Evolutionary conservation across 2,797 vertebrate species (phyloP).

Genomic region (Bradypodion pumilum): DNA sequence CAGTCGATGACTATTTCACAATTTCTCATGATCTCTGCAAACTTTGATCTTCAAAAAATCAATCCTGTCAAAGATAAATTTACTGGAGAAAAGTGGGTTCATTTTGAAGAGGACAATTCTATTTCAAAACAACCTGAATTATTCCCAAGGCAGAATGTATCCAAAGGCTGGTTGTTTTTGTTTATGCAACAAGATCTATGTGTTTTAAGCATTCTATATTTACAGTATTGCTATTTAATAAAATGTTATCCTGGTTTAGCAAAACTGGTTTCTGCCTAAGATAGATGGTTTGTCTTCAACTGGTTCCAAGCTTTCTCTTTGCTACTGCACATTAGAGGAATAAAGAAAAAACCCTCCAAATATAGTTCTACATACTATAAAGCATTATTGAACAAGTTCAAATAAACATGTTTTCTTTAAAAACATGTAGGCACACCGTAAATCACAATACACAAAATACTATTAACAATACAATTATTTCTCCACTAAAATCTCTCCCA

Average conservation of each 20-base stretch:
- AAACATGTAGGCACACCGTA: constrained; percentile 42
- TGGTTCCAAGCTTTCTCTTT: not conserved
- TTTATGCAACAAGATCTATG: not conserved
- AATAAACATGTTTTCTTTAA: constrained; percentile 44
- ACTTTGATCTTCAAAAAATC: constrained; percentile 7
- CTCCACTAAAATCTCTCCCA: constrained; percentile 3
- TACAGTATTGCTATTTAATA: not conserved
- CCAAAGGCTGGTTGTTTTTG: too few relatives aligned
- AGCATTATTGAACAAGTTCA: not conserved
- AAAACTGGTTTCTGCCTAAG: not conserved
- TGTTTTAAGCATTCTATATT: not conserved
- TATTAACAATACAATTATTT: constrained; percentile 19
- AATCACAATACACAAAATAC: constrained; percentile 52
- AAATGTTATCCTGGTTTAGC: not conserved
- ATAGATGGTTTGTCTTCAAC: not conserved
- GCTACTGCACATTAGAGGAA: not conserved
- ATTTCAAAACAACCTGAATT: not conserved
- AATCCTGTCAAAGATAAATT: not conserved
- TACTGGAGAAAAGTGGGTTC: not conserved
- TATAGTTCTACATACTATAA: not conserved
- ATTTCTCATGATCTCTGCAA: not conserved
- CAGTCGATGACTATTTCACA: too few relatives aligned
- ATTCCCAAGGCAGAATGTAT: not conserved
- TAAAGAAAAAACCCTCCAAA: not conserved
- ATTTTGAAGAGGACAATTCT: not conserved